Base-by-base conservation (phyloP, 2,888 invertebrate species). In the Yponomeuta evonymella region DNA sequence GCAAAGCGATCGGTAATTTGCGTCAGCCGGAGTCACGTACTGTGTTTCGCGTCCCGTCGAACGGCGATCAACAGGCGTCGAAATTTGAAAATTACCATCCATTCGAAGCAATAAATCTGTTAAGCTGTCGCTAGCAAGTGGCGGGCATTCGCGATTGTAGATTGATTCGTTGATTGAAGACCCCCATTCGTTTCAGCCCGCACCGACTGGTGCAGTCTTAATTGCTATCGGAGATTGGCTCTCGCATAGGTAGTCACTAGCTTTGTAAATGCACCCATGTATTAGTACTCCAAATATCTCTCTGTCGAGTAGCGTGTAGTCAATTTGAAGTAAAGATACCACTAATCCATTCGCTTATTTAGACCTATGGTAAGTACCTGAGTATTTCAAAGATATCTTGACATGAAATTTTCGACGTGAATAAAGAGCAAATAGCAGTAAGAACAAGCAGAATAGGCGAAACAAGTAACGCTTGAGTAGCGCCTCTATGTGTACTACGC, bases 141-240 rank as follows among this genome's bases (percentile, higher is more conserved):
- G 87, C 86, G 89, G 81, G 86, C 87, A 83, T 87, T 88, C 84
- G 85, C 88, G 87, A 90, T 89, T 86, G 87, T 86, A 87, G 90
- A 91, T 92, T 91, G 91, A 91, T 91, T 91, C 88, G 89, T 89
- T 92, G 91, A 91, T 91, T 90, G 91, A 90, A 90, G 90, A 89
- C 90, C 83, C 79, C 85, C 85, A 90, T 92, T 91, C 89, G 90
- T 89, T 89, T 84, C 84, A 85, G 86, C 83, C 85, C 85, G 84
- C 81, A 85, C 85, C 77, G 75, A 80, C 82, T 81, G 83, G 83
- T 81, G 80, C 80, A 86, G 86, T 89, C 90, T 90, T 90, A 90
- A 90, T 91, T 91, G 90, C 88, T 78, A 81, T 78, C 85, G 86
- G 88, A 88, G 88, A 89, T 90, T 87, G 89, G 84, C 83, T 81